Evolutionary conservation across 2,797 vertebrate genomes (phyloP), one percentile per base, ranked within the genome.

Genomic region (Strix occidentalis): DNA sequence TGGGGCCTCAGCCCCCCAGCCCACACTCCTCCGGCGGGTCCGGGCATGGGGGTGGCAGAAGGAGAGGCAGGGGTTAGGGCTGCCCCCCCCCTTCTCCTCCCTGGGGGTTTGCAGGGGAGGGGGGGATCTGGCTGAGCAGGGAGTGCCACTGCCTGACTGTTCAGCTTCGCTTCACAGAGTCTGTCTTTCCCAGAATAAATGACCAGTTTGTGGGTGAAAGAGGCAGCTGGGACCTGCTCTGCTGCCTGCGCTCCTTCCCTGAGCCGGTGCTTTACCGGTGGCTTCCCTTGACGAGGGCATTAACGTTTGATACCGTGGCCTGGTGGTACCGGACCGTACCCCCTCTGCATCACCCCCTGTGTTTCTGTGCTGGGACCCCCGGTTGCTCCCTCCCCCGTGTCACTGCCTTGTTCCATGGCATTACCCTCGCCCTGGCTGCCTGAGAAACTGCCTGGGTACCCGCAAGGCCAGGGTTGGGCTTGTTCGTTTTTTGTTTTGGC

Each of bases 211-310:
- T 41, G 45, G 68, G 29, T 63, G 58, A 35, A 89, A 35, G 31
- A 26, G 77, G 46, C 41, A 48, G 21, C 37, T 10, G 63, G 63
- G 35, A 14, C 5, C 8, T 2, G 41, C 53, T 14, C 18, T 21
- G 46, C 78, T 69, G 72, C 50, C 45, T 17, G 19, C 35, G 64
- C 46, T 90, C 43, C 37, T 13, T 53, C 77, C 45, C 5, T 2
- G 46, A 39, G 60, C 64, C 6, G 5, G 21, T 72, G 66, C 60
- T 88, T 75, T 54, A 60, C 64, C 45, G 5, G 2, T 2, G 33
- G 71, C 90, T 88, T 92, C 79, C 93, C 76, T 37, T 65, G 57
- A 48, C 43, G 91, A 92, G 90, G 92, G 86, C 94, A 86, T 90
- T 95, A 88, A 68, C 0, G 2, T 91, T 95, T 91, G 90, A 78